Percentiles rank a stretch among this genome's conserved stretches.
Conservation (phyloP, 2,888 invertebrate species). For the Phengaris alcon region DNA sequence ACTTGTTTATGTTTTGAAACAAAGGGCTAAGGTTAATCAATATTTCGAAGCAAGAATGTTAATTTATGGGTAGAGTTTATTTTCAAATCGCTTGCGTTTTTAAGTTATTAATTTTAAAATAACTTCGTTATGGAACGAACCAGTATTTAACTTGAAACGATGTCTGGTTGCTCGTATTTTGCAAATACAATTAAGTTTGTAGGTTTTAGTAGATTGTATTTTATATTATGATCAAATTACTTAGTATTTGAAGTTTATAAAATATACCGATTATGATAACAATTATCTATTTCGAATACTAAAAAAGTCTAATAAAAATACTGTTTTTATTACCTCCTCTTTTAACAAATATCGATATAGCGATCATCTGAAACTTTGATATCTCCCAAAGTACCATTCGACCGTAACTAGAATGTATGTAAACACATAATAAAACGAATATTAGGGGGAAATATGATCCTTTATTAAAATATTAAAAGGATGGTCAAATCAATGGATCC, state of each 20-base stretch:
- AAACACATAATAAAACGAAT: constrained; percentile 34
- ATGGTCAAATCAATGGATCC: constrained; percentile 64
- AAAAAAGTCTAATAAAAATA: too few species aligned
- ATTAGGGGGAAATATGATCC: constrained; percentile 42
- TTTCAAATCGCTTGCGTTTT: constrained; percentile 2
- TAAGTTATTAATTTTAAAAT: background rate
- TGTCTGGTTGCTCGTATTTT: background rate
- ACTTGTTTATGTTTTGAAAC: constrained; percentile 20
- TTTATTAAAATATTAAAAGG: constrained; percentile 66
- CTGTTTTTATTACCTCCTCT: background rate
- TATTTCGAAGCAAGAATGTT: constrained; percentile 19
- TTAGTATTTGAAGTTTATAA: too few species aligned
- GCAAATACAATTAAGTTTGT: background rate
- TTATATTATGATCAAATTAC: too few species aligned
- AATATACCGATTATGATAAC: too few species aligned
- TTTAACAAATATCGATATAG: background rate
- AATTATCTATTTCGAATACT: too few species aligned
- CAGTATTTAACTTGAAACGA: background rate
- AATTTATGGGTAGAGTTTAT: constrained; percentile 16
- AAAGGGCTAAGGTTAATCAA: constrained; percentile 21
- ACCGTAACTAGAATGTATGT: constrained; percentile 15
- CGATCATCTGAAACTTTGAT: constrained; percentile 2
- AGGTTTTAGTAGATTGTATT: background rate
- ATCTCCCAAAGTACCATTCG: constrained; percentile 12
- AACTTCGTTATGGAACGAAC: background rate